A percentile compares a stretch with the other conserved stretches of the same genome.
Evolutionary conservation across 2,113 vertebrate species (phyloP).

Genomic region (Brevimyrus niger): DNA sequence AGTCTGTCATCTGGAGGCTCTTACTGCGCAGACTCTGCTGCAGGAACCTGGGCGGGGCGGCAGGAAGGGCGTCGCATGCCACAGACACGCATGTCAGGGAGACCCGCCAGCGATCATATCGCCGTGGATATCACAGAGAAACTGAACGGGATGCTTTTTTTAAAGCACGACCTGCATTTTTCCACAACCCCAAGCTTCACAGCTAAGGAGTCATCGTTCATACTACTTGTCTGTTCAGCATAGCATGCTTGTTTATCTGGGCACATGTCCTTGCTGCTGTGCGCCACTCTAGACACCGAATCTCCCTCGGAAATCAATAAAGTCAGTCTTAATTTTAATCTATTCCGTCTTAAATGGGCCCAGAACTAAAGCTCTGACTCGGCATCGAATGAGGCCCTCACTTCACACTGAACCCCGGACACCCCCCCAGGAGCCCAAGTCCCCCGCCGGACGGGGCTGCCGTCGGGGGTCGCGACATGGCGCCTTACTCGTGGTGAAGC

Average conservation of each 20-base stretch:
- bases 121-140: not conserved
- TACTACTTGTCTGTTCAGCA: not conserved
- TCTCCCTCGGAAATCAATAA: not conserved
- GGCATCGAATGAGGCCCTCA: not conserved
- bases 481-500: conserved; percentile 86
- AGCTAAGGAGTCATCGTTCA: not conserved
- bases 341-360: not conserved
- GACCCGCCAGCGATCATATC: not conserved
- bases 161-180: not conserved
- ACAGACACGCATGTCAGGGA: not conserved
- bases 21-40: conserved; percentile 95
- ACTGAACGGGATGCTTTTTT: not conserved
- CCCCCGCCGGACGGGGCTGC: not conserved
- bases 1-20: conserved; percentile 92
- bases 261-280: not conserved
- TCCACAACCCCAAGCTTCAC: not conserved
- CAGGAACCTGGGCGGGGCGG: conserved; percentile 69
- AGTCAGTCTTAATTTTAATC: not conserved
- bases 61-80: not conserved
- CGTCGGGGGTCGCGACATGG: too few species aligned
- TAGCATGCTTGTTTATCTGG: not conserved
- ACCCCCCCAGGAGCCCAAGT: not conserved
- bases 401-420: not conserved
- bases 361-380: not conserved
- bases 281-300: not conserved